Conservation (phyloP, 2,113 vertebrate genomes). For the Porphyrio hochstetteri region DNA sequence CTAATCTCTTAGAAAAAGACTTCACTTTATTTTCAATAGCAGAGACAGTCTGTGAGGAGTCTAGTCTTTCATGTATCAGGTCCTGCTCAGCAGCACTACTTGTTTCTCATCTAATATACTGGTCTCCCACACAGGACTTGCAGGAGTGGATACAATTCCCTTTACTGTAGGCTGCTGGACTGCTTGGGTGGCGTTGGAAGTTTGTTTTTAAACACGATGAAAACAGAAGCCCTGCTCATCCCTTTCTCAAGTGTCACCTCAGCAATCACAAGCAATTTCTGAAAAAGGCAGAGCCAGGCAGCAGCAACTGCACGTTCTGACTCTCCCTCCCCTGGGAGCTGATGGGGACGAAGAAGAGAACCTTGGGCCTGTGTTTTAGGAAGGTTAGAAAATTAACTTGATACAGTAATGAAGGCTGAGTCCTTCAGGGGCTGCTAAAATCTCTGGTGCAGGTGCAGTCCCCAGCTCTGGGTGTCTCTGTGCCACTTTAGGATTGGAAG, state of each 20-base stretch:
- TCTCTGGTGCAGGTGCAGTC: neutral
- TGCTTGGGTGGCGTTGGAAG: neutral
- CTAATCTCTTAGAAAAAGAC: constrained; percentile 55
- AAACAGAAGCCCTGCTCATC: constrained; percentile 4
- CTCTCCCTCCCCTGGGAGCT: neutral
- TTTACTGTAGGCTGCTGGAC: neutral
- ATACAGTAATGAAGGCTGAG: neutral
- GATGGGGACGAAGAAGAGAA: neutral
- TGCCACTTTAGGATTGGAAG: neutral
- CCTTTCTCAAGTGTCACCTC: neutral
- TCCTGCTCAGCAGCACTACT: neutral
- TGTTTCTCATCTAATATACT: neutral
- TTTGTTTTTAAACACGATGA: constrained; percentile 3
- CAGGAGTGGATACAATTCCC: neutral
- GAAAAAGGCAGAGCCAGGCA: neutral
- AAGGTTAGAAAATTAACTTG: neutral
- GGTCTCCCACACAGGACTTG: neutral
- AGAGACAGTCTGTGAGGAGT: constrained; percentile 17
- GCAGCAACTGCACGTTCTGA: neutral
- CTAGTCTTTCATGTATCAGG: neutral
- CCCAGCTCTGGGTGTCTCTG: neutral
- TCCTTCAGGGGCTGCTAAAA: neutral
- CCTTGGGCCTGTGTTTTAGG: neutral
- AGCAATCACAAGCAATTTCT: neutral
- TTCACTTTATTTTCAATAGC: neutral